Percentiles rank a stretch among this genome's conserved stretches.
Evolutionary conservation across 2,888 invertebrate genomes (phyloP).

Genomic region (Steinernema hermaphroditum): DNA sequence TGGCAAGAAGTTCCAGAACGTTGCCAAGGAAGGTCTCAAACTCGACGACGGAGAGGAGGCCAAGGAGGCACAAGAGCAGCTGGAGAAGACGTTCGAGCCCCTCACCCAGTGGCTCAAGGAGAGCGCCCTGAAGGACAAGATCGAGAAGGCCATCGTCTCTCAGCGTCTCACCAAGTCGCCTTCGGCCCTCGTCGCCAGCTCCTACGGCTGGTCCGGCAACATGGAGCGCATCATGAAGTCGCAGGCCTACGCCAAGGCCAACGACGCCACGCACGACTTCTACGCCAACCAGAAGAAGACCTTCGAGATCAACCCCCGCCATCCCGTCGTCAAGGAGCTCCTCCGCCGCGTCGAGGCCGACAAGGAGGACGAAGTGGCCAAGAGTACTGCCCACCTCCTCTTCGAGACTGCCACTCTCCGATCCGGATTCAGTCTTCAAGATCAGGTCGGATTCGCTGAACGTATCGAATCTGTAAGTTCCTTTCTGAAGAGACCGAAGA

Average conservation of each 20-base stretch:
- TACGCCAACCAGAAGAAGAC: constrained; percentile 99
- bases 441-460: constrained; percentile 81
- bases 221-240: constrained; percentile 99
- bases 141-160: constrained; percentile 90
- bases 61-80: constrained; percentile 93
- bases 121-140: constrained; percentile 88
- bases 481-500: not conserved
- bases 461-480: constrained; percentile 77
- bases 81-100: constrained; percentile 77
- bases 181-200: constrained; percentile 97
- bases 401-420: constrained; percentile 87
- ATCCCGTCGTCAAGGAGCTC: constrained; percentile 81
- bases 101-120: constrained; percentile 84
- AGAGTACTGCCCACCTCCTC: constrained; percentile 84
- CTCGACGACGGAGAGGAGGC: constrained; percentile 95
- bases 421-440: constrained; percentile 88
- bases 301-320: constrained; percentile 93
- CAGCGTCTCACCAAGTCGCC: constrained; percentile 95
- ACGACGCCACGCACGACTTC: constrained; percentile 97
- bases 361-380: constrained; percentile 93
- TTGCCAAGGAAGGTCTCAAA: constrained; percentile 96
- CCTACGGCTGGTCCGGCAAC: constrained; percentile 99
- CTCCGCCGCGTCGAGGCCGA: constrained; percentile 83
- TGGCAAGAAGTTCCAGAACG: constrained; percentile 96
- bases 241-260: constrained; percentile 77